Evolutionary conservation across 2,888 invertebrate genomes (phyloP), one percentile per base, ranked within the genome.

Genomic region (Leptinotarsa rubiginosa): DNA sequence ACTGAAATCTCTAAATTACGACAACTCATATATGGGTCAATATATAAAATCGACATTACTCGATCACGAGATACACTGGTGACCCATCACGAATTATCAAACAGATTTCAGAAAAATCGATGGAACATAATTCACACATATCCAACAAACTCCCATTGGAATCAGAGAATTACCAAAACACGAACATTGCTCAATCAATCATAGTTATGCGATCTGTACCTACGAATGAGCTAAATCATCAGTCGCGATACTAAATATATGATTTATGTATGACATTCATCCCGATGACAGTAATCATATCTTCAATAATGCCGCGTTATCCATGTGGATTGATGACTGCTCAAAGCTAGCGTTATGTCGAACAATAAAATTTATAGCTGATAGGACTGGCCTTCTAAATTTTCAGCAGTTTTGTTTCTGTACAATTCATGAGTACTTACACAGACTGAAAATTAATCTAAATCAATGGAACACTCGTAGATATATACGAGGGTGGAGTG

Each of bases 251-350:
- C 67, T 25, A 52, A 67, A 52, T 67, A 25, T 54, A 31, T 67
- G 67, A 67, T 67, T 67, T 31, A 67, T 67, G 67, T 7, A 67
- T 67, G 67, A 67, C 67, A 67, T 67, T 52, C 25, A 67, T 67
- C 52, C 22, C 52, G 67, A 67, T 67, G 67, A 67, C 67, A 67
- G 52, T 67, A 67, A 67, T 67, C 67, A 49, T 67, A 67, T 67
- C 67, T 67, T 52, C 52, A 50, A 67, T 52, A 49, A 67, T 67
- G 50, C 67, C 25, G 67, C 52, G 50, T 52, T 67, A 67, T 67
- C 67, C 67, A 50, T 52, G 22, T 22, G 49, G 50, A 67, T 67
- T 49, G 67, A 67, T 67, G 67, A 31, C 54, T 52, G 25, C 67
- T 67, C 67, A 49, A 67, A 52, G 22, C 52, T 25, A 52, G 52